Percentiles rank a stretch among this genome's conserved stretches.
Conservation (phyloP, 37 sponge, comb jelly and placozoan genomes). For the Cliona cf. orientalis region DNA sequence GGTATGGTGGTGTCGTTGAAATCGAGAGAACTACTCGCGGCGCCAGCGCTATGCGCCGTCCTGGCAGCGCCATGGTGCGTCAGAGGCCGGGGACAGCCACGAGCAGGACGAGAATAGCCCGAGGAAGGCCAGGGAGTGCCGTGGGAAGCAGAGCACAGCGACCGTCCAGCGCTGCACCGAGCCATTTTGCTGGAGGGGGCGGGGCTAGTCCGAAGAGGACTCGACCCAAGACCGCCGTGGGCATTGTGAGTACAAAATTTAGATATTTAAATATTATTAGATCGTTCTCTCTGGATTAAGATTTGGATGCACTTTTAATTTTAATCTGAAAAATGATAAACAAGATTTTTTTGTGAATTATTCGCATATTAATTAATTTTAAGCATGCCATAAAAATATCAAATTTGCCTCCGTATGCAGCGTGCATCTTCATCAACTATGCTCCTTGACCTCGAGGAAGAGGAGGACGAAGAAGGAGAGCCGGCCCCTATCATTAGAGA, state of each 20-base stretch:
- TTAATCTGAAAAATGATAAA: too few species aligned
- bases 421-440: too few species aligned
- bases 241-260: neutral
- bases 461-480: neutral
- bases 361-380: neutral
- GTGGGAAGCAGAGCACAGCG: neutral
- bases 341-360: too few species aligned
- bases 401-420: neutral
- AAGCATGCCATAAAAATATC: neutral
- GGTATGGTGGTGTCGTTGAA: neutral
- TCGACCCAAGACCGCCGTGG: neutral
- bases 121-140: neutral
- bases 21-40: neutral
- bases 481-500: neutral
- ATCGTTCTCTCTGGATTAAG: too few species aligned
- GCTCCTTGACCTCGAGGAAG: slow-evolving; percentile 22
- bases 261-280: too few species aligned
- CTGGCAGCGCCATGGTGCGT: neutral
- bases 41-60: neutral
- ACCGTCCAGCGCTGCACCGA: neutral
- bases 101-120: neutral
- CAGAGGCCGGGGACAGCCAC: neutral
- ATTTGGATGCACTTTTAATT: neutral
- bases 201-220: neutral
- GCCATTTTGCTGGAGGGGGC: neutral